Percentiles rank a stretch among this genome's conserved stretches.
phyloP scores from a whole-genome alignment of 1,140 invertebrate species.

The Chionoecetes opilio region DNA sequence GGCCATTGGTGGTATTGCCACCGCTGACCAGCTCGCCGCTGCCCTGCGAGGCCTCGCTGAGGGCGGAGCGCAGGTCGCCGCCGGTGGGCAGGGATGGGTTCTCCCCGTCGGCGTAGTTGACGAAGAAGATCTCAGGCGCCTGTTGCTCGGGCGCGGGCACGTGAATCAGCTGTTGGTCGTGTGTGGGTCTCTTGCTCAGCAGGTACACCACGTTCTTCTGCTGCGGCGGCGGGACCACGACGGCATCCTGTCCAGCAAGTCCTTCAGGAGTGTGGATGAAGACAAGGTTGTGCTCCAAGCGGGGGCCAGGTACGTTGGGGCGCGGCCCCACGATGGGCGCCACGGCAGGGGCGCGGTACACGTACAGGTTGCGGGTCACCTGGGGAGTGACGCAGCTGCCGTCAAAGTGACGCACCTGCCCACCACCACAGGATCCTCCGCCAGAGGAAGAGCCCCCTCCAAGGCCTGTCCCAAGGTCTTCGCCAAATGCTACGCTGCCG shows the following conservation, averaged over 20 bases:
- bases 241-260: not conserved
- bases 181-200: slow-evolving; percentile 38
- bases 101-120: slow-evolving; percentile 36
- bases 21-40: not conserved
- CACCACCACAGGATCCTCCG: slow-evolving; percentile 4
- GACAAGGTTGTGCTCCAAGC: slow-evolving; percentile 43
- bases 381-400: slow-evolving; percentile 56
- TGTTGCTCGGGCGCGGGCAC: slow-evolving; percentile 21
- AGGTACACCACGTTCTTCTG: slow-evolving; percentile 54
- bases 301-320: not conserved
- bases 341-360: not conserved
- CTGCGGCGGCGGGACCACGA: slow-evolving; percentile 59
- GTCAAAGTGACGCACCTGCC: slow-evolving; percentile 48
- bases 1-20: not conserved
- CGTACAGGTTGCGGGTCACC: slow-evolving; percentile 41
- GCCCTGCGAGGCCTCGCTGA: not conserved
- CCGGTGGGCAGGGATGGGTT: slow-evolving; percentile 58
- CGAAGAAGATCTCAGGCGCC: slow-evolving; percentile 43
- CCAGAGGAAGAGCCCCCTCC: not conserved
- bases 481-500: too few species aligned
- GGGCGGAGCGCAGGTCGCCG: slow-evolving; percentile 39
- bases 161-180: not conserved
- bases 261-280: slow-evolving; percentile 37
- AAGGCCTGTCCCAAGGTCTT: too few species aligned
- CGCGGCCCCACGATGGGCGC: not conserved